Percentiles rank a stretch among this genome's conserved stretches.
These are phyloP conservation scores for Falco novaeseelandiae DNA, from an alignment of 2,797 vertebrate genomes.

Conservation along the genomic window DNA sequence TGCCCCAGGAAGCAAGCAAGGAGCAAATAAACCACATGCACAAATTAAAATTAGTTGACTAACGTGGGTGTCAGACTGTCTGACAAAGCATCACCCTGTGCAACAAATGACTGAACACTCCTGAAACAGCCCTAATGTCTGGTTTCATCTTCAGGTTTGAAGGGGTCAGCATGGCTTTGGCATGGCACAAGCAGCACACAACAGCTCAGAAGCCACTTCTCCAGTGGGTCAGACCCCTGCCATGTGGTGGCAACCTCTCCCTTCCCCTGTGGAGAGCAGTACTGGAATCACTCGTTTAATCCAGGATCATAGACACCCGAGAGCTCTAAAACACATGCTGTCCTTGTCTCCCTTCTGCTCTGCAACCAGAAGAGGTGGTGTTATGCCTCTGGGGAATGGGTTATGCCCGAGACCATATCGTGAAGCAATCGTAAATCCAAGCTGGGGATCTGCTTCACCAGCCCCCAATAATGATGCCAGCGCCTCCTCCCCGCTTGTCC, in stretches of 20 bases:
- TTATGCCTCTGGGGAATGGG: background rate
- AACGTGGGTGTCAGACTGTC: background rate
- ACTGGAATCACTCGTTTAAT: background rate
- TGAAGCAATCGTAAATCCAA: background rate
- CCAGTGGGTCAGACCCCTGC: background rate
- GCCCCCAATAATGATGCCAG: background rate
- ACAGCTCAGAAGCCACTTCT: background rate
- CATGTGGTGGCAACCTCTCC: background rate
- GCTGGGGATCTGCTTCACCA: background rate
- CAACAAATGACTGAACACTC: background rate
- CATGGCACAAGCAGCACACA: background rate
- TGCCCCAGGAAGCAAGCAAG: background rate
- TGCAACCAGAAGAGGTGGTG: background rate
- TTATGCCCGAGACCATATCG: fast-evolving
- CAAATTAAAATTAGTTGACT: background rate
- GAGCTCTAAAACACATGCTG: background rate
- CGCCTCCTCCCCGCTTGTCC: background rate
- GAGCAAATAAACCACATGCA: background rate
- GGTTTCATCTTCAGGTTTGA: background rate
- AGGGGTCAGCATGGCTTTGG: background rate
- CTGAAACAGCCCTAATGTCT: background rate
- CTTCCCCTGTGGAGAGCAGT: background rate
- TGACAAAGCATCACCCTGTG: background rate
- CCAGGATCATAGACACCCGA: background rate
- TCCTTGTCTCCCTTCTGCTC: background rate